These are phyloP conservation scores for Diarsia mendica DNA, from an alignment of 2,888 invertebrate species.

Conservation along the genomic window DNA sequence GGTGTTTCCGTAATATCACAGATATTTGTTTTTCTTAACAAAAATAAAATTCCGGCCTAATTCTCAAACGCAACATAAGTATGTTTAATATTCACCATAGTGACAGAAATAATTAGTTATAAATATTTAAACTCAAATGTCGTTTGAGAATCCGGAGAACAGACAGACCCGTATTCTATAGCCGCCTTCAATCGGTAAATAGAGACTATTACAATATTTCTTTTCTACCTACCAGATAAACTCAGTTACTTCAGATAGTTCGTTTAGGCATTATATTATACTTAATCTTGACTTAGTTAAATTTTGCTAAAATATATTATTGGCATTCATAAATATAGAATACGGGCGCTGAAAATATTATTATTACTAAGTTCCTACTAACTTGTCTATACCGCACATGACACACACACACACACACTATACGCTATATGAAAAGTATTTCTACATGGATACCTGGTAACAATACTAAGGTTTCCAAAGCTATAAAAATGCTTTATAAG, in stretches of 20 bases:
- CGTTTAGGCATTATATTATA: background rate
- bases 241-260: background rate
- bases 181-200: background rate
- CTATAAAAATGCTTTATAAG: constrained; percentile 5
- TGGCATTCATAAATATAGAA: constrained; percentile 7
- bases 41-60: constrained; percentile 19
- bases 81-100: background rate
- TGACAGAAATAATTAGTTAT: constrained; percentile 1
- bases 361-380: constrained; percentile 13
- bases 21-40: constrained; percentile 40
- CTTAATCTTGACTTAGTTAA: background rate
- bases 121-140: background rate
- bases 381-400: constrained; percentile 11
- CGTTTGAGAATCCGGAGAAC: constrained; percentile 15
- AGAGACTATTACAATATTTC: background rate
- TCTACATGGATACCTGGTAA: background rate
- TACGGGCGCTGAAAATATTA: constrained; percentile 3
- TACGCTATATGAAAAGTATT: constrained; percentile 21
- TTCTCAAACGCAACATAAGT: constrained; percentile 19
- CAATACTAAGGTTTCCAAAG: background rate
- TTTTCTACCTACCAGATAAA: background rate
- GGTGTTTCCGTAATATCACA: constrained; percentile 55
- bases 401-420: constrained; percentile 9
- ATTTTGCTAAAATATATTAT: background rate
- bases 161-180: constrained; percentile 13